Evolutionary conservation across 2,113 vertebrate species (phyloP).

Genomic region (Connochaetes taurinus): DNA sequence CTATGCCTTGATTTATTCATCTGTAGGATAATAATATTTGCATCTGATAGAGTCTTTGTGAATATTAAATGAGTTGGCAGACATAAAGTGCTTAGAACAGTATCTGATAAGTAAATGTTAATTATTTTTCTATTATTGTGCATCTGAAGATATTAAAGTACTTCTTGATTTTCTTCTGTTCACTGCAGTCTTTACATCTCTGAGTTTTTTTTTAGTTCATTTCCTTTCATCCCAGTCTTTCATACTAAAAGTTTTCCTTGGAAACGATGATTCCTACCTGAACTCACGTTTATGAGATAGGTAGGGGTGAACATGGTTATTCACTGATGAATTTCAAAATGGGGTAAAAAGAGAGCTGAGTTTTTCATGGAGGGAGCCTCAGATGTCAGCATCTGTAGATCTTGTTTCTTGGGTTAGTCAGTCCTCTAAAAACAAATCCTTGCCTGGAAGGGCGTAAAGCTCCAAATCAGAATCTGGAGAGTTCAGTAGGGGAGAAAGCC

Average conservation of each 20-base stretch:
- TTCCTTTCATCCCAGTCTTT: not conserved
- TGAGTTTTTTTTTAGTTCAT: not conserved
- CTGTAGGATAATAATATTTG: not conserved
- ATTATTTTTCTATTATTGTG: not conserved
- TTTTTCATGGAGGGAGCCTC: not conserved
- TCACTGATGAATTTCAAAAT: not conserved
- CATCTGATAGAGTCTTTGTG: not conserved
- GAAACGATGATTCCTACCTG: not conserved
- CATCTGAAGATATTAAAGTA: not conserved
- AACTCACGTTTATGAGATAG: not conserved
- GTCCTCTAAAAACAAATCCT: not conserved
- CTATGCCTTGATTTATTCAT: not conserved
- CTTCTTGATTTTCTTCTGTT: not conserved
- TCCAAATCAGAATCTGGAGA: not conserved
- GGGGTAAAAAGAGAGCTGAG: not conserved
- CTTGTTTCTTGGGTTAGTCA: not conserved
- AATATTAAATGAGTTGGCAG: not conserved
- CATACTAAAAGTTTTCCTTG: not conserved
- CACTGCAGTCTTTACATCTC: not conserved
- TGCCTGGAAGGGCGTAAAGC: not conserved
- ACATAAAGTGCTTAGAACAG: not conserved
- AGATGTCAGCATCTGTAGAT: not conserved
- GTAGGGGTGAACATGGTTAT: no score
- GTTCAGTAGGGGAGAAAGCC: not conserved
- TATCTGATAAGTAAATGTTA: not conserved